Evolutionary conservation across 1,140 invertebrate species (phyloP).

Genomic region (Heliconius himera): DNA sequence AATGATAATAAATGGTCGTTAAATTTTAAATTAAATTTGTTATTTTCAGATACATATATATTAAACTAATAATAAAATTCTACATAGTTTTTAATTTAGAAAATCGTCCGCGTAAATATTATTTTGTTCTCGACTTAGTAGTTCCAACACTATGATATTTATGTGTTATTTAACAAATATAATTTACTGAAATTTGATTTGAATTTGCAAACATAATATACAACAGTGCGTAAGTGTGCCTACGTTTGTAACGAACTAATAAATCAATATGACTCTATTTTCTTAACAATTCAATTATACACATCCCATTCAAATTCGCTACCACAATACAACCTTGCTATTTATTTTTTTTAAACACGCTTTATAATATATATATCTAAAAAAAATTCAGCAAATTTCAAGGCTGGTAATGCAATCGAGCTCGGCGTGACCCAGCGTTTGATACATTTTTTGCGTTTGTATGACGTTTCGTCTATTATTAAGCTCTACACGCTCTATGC

Average conservation of each 20-base stretch:
- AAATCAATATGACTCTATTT: background rate
- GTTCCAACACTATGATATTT: no score
- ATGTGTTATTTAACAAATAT: no score
- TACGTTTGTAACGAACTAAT: background rate
- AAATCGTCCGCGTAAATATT: background rate
- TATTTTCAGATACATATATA: background rate
- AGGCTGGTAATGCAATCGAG: constrained; percentile 41
- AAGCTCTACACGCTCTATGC: constrained; percentile 30
- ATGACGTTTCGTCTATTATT: constrained; percentile 34
- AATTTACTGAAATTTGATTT: no score
- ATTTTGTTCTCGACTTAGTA: no score
- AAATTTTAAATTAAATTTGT: background rate
- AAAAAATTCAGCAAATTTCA: constrained; percentile 33
- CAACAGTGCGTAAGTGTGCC: background rate
- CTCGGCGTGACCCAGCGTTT: constrained; percentile 36
- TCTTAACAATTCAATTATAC: background rate
- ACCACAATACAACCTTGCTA: background rate
- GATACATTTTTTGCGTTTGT: constrained; percentile 38
- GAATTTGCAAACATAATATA: background rate
- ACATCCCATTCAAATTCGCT: constrained; percentile 3
- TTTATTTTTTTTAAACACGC: background rate
- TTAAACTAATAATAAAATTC: background rate
- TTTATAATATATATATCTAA: background rate
- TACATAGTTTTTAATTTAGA: background rate
- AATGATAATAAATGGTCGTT: background rate